A percentile compares a stretch with the other conserved stretches of the same genome.
Conservation (phyloP, 2,797 vertebrate genomes). For the Squalus acanthias region DNA sequence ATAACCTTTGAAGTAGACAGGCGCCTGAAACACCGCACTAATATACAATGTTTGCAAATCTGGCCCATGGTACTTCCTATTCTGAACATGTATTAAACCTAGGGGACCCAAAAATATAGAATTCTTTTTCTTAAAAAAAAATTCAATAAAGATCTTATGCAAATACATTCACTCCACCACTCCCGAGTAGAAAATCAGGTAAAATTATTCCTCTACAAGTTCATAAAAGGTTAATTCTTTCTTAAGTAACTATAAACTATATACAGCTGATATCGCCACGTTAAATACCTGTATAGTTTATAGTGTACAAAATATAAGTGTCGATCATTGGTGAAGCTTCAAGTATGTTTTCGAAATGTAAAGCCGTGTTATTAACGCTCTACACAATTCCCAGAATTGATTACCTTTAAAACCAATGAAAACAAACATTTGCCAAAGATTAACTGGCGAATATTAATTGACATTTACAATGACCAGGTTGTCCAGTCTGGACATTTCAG, state of each 20-base stretch:
- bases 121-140: neutral
- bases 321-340: conserved; percentile 7
- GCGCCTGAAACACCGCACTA: neutral
- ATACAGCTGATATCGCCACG: conserved; percentile 8
- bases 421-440: neutral
- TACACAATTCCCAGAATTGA: conserved; percentile 31
- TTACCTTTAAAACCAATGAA: conserved; percentile 26
- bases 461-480: conserved; percentile 14
- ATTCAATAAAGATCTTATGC: neutral
- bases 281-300: conserved; percentile 23
- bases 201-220: conserved; percentile 17
- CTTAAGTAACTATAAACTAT: neutral
- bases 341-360: conserved; percentile 31
- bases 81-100: neutral
- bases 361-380: neutral
- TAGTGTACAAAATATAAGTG: neutral
- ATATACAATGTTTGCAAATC: neutral
- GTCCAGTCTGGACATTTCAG: neutral
- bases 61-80: neutral
- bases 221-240: neutral
- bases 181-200: neutral
- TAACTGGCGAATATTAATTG: neutral
- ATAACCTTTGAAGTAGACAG: neutral
- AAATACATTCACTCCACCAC: conserved; percentile 21
- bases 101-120: conserved; percentile 20